Percentiles rank a stretch among this genome's conserved stretches.
phyloP scores from a whole-genome alignment of 2,113 vertebrate genomes.

The Irena cyanogastra region DNA sequence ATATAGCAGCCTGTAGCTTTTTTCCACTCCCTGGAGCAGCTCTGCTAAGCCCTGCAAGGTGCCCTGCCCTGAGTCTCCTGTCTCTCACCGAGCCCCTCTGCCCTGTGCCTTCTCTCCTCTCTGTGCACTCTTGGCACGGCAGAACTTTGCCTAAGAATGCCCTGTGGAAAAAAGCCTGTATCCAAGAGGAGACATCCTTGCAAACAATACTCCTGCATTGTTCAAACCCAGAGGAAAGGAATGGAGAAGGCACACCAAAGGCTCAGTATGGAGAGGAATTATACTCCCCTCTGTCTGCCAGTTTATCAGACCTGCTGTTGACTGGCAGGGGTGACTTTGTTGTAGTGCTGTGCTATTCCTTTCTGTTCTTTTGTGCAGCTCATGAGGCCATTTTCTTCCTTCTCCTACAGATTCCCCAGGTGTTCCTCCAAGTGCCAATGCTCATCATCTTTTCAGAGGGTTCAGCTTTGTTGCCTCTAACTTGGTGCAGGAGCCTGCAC shows the following conservation, averaged over 20 bases:
- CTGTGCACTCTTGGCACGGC: background rate
- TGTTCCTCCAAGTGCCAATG: slow-evolving; percentile 90
- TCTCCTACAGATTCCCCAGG: slow-evolving; percentile 87
- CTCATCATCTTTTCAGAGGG: slow-evolving; percentile 91
- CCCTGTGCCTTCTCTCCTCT: background rate
- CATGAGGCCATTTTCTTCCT: background rate
- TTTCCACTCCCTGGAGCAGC: background rate
- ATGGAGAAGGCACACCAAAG: background rate
- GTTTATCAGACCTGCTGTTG: background rate
- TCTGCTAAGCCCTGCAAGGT: background rate
- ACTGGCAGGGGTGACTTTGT: background rate
- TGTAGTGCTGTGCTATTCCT: background rate
- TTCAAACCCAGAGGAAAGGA: background rate
- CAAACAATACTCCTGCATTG: background rate
- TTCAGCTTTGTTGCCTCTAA: slow-evolving; percentile 93
- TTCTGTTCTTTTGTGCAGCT: background rate
- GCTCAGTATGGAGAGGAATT: background rate
- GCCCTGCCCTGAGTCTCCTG: background rate
- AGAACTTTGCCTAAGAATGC: background rate
- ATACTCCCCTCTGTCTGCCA: background rate
- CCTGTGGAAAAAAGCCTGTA: background rate
- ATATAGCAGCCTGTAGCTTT: background rate
- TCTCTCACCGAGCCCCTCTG: background rate
- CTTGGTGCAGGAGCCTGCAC: slow-evolving; percentile 81
- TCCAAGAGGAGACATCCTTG: background rate